Conservation (phyloP, 1,140 invertebrate species). For the Drosophila tani region DNA sequence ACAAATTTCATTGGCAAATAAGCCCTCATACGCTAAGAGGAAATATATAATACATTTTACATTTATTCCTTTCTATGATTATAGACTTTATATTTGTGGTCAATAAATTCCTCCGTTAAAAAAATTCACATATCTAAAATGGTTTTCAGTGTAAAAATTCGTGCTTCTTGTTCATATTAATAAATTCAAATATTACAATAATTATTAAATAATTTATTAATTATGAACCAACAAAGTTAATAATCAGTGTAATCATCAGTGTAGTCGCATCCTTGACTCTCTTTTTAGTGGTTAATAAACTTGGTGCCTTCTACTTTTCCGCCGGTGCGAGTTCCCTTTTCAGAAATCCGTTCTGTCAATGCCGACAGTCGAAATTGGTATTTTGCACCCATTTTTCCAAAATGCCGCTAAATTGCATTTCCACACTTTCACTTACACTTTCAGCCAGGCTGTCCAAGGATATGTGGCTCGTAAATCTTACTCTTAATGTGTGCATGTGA, state of each 20-base stretch:
- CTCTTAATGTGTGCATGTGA: constrained; percentile 48
- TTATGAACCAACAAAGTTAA: too few species aligned
- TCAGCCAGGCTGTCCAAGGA: neutral
- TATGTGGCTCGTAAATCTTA: constrained; percentile 44
- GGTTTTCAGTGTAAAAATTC: too few species aligned
- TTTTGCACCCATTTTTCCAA: constrained; percentile 51
- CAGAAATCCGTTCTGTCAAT: constrained; percentile 14
- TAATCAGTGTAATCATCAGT: neutral
- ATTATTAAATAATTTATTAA: too few species aligned
- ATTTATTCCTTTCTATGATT: too few species aligned
- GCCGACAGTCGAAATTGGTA: constrained; percentile 34
- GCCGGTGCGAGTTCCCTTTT: constrained; percentile 42
- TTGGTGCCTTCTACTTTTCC: neutral
- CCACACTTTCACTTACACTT: constrained; percentile 1
- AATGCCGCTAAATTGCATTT: constrained; percentile 48
- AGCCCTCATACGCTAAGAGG: neutral
- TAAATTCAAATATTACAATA: too few species aligned
- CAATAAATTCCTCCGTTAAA: too few species aligned
- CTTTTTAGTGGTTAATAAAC: constrained; percentile 44
- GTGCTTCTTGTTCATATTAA: neutral
- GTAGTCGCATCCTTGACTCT: neutral
- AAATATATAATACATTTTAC: too few species aligned
- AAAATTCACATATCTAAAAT: too few species aligned
- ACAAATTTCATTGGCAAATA: constrained; percentile 26
- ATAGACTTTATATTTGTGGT: too few species aligned